These are phyloP conservation scores for Psittacula echo DNA, from an alignment of 2,797 vertebrate genomes.

Conservation along the genomic window DNA sequence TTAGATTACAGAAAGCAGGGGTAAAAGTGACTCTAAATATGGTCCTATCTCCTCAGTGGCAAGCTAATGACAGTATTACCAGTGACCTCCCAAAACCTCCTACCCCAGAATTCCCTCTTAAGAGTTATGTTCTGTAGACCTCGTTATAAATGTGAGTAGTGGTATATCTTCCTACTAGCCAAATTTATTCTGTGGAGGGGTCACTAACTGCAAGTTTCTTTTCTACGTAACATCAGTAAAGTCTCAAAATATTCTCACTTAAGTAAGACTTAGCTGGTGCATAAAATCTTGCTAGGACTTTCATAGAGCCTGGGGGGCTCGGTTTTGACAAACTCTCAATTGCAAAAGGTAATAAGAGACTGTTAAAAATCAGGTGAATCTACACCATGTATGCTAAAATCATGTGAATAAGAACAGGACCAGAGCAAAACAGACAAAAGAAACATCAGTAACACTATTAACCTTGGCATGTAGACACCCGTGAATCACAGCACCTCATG, in stretches of 20 bases:
- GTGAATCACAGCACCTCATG: neutral
- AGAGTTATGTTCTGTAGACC: neutral
- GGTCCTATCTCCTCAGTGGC: neutral
- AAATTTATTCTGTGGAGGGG: neutral
- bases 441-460: neutral
- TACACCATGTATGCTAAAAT: neutral
- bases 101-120: neutral
- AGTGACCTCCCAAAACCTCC: neutral
- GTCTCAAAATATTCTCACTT: neutral
- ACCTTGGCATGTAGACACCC: neutral
- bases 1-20: neutral
- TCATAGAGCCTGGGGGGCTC: neutral
- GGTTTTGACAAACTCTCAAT: neutral
- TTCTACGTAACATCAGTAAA: neutral
- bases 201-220: neutral
- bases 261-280: neutral
- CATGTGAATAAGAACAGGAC: neutral
- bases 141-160: neutral
- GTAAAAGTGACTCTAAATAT: slow-evolving; percentile 10
- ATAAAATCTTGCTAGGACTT: neutral
- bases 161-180: neutral
- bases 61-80: neutral
- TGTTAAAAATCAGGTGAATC: neutral
- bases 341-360: neutral
- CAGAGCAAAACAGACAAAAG: neutral